Percentiles rank a stretch among this genome's conserved stretches.
phyloP scores from a whole-genome alignment of 2,888 invertebrate genomes.

The Nasonovia ribisnigri region DNA sequence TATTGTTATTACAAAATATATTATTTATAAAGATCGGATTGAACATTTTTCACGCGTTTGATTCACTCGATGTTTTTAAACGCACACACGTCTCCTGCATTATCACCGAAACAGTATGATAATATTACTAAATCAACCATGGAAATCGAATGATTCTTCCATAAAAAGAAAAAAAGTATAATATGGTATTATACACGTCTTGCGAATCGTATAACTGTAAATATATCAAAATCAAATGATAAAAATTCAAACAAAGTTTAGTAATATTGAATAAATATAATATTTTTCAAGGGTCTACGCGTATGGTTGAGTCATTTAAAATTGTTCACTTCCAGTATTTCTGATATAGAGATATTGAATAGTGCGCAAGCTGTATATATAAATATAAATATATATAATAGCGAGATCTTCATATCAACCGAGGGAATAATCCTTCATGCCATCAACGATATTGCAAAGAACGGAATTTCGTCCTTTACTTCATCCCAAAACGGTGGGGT shows the following conservation, averaged over 20 bases:
- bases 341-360: background rate
- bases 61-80: background rate
- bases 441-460: slow-evolving; percentile 34
- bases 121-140: background rate
- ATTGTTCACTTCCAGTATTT: slow-evolving; percentile 20
- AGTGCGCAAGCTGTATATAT: background rate
- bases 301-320: slow-evolving; percentile 7
- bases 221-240: background rate
- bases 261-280: background rate
- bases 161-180: background rate
- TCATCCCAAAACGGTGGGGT: background rate
- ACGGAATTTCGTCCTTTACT: slow-evolving; percentile 24
- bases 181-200: background rate
- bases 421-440: slow-evolving; percentile 27
- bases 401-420: slow-evolving; percentile 13
- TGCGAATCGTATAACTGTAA: background rate
- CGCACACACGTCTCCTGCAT: background rate
- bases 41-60: background rate
- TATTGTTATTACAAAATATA: too few relatives aligned
- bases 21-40: background rate
- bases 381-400: background rate
- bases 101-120: background rate
- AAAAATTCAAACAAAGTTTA: background rate
- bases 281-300: background rate
- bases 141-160: background rate